phyloP scores from a whole-genome alignment of 2,113 vertebrate species.

The Suncus etruscus region DNA sequence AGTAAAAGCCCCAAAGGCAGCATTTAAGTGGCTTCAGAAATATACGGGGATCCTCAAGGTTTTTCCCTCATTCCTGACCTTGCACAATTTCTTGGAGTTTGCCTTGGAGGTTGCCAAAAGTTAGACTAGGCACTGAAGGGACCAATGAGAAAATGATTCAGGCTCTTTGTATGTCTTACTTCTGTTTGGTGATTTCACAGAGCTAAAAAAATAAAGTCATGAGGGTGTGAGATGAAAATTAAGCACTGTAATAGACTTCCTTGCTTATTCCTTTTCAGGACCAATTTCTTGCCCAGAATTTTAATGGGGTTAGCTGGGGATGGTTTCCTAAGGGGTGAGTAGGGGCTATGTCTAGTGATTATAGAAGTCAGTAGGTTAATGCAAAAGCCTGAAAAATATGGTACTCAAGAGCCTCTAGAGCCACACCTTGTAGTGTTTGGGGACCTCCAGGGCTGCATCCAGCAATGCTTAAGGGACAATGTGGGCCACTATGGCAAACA shows the following conservation, averaged over 20 bases:
- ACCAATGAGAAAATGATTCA: neutral
- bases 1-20: neutral
- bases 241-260: neutral
- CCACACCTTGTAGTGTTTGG: too few relatives aligned
- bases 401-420: too few relatives aligned
- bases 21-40: neutral
- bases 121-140: neutral
- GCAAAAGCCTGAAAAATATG: too few relatives aligned
- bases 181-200: neutral
- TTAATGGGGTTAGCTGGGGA: too few relatives aligned
- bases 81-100: neutral
- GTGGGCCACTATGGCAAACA: too few relatives aligned
- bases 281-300: neutral
- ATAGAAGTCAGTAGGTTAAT: too few relatives aligned
- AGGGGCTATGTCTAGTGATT: too few relatives aligned
- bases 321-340: too few relatives aligned
- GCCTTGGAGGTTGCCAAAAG: neutral
- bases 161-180: neutral
- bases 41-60: neutral
- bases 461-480: too few relatives aligned
- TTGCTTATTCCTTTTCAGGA: neutral
- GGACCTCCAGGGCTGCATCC: too few relatives aligned
- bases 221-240: neutral
- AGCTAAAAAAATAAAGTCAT: neutral
- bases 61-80: rapidly evolving